Conservation (phyloP, 2,888 invertebrate genomes). For the Synergus laeviventris region DNA sequence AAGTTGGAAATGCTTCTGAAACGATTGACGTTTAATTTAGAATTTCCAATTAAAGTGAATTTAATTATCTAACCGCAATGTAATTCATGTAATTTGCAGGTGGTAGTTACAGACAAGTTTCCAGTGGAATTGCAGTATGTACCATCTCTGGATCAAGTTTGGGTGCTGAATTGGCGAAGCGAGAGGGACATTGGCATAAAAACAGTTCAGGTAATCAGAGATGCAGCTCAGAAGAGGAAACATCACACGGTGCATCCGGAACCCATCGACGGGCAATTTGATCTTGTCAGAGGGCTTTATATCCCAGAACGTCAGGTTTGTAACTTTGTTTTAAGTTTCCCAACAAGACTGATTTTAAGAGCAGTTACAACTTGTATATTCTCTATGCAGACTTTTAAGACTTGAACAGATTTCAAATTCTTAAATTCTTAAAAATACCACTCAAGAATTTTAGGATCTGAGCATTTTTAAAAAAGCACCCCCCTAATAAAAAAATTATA, state of each 20-base stretch:
- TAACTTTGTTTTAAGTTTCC: constrained; percentile 6
- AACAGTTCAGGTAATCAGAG: constrained; percentile 84
- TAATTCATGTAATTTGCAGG: constrained; percentile 72
- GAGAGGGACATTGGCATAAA: constrained; percentile 80
- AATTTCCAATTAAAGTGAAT: constrained; percentile 1
- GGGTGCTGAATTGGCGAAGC: constrained; percentile 84
- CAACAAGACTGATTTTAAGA: neutral
- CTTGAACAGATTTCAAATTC: neutral
- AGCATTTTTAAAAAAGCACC: neutral
- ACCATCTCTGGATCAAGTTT: constrained; percentile 84
- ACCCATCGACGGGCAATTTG: constrained; percentile 86
- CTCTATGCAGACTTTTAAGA: neutral
- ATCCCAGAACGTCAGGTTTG: constrained; percentile 79
- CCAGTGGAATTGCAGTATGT: constrained; percentile 85
- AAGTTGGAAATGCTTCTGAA: neutral
- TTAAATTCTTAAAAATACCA: neutral
- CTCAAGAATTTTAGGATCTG: neutral
- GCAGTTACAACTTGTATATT: neutral
- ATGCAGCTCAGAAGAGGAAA: constrained; percentile 84
- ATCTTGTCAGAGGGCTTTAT: constrained; percentile 82
- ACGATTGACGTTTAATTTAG: neutral
- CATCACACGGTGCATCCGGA: constrained; percentile 86
- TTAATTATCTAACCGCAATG: neutral
- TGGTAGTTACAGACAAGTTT: constrained; percentile 84
- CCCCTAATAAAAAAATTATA: too few relatives aligned